Evolutionary conservation across 2,797 vertebrate species (phyloP).

Genomic region (Limnodromus scolopaceus): DNA sequence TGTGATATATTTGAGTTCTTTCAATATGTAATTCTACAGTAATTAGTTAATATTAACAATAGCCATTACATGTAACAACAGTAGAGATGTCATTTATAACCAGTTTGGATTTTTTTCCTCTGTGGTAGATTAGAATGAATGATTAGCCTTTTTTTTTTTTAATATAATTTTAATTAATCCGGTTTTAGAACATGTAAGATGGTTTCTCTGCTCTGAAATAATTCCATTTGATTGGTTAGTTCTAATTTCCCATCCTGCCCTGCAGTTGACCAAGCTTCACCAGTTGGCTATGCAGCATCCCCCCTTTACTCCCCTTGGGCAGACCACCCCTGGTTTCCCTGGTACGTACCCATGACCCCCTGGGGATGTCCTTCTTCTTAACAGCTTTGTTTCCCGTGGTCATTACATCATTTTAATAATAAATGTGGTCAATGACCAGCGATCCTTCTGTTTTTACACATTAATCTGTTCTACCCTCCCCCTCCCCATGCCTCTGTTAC

Average conservation of each 20-base stretch:
- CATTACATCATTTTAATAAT: constrained; percentile 79
- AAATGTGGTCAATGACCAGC: constrained; percentile 78
- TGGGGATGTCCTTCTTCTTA: constrained; percentile 91
- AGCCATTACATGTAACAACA: constrained; percentile 74
- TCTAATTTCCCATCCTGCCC: constrained; percentile 98
- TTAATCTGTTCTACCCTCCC: constrained; percentile 55
- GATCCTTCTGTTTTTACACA: constrained; percentile 70
- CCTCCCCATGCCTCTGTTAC: constrained; percentile 26
- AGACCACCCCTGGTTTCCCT: constrained; percentile 98
- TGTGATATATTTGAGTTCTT: constrained; percentile 74
- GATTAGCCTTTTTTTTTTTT: constrained; percentile 67
- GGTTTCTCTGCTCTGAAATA: constrained; percentile 93
- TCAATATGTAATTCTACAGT: constrained; percentile 65
- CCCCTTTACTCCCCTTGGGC: constrained; percentile 98
- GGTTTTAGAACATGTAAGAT: constrained; percentile 83
- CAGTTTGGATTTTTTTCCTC: constrained; percentile 18
- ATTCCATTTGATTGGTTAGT: constrained; percentile 97
- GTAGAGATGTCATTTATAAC: constrained; percentile 71
- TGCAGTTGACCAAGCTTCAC: constrained; percentile 99
- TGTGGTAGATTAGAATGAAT: constrained; percentile 63
- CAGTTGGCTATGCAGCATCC: constrained; percentile 99
- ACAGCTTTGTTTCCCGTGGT: constrained; percentile 79
- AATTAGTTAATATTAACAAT: constrained; percentile 71
- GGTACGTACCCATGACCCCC: constrained; percentile 96
- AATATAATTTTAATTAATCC: constrained; percentile 77